Evolutionary conservation across 2,797 vertebrate genomes (phyloP).

Genomic region (Sciaenops ocellatus): DNA sequence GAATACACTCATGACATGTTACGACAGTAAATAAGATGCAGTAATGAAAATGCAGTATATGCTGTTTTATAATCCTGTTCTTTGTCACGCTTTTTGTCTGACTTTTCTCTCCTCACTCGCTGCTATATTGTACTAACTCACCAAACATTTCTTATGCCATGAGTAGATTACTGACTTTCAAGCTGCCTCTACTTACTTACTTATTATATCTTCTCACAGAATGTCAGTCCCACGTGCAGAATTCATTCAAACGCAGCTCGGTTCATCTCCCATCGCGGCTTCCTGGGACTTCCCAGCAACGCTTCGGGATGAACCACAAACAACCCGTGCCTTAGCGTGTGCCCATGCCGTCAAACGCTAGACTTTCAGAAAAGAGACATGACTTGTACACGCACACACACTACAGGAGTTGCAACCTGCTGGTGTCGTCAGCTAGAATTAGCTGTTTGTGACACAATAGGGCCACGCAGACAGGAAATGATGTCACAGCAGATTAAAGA

Average conservation of each 20-base stretch:
- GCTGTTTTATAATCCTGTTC: conserved; percentile 46
- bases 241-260: conserved; percentile 47
- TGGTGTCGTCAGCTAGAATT: conserved; percentile 15
- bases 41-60: conserved; percentile 65
- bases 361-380: conserved; percentile 48
- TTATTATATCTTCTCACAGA: conserved; percentile 42
- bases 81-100: conserved; percentile 40
- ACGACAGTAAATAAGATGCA: conserved; percentile 60
- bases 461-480: conserved; percentile 44
- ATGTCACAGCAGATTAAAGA: conserved; percentile 38
- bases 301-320: conserved; percentile 46
- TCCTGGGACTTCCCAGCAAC: conserved; percentile 30
- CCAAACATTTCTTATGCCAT: conserved; percentile 69
- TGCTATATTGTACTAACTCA: conserved; percentile 74
- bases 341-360: conserved; percentile 62
- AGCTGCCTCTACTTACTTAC: conserved; percentile 63
- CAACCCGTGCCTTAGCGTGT: conserved; percentile 80
- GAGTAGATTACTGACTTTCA: conserved; percentile 71
- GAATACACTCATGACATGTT: conserved; percentile 51
- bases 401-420: conserved; percentile 5
- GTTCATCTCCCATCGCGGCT: conserved; percentile 17
- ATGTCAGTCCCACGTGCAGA: conserved; percentile 54
- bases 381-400: conserved; percentile 37
- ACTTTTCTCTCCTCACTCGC: conserved; percentile 64
- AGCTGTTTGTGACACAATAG: conserved; percentile 14